Conservation (phyloP, 2,797 vertebrate species). For the Smutsia gigantea region DNA sequence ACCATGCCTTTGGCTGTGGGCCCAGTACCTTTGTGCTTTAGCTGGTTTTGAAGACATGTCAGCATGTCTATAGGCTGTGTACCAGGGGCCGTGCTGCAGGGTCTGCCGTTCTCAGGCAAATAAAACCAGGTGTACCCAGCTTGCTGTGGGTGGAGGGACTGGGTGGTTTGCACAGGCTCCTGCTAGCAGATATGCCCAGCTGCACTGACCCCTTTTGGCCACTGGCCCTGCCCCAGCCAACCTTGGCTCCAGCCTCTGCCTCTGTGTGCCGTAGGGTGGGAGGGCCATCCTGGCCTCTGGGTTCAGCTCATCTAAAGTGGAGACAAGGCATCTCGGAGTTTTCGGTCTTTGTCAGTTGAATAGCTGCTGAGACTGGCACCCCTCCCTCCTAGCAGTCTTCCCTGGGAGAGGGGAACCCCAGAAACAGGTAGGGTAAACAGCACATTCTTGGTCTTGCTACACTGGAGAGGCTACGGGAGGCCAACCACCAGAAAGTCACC, state of each 20-base stretch:
- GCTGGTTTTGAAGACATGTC: fast-evolving
- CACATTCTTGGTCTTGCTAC: neutral
- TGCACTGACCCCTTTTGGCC: neutral
- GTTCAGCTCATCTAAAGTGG: neutral
- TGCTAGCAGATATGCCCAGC: neutral
- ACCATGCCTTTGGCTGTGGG: neutral
- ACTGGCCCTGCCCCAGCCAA: neutral
- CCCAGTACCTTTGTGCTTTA: neutral
- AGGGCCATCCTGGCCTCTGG: neutral
- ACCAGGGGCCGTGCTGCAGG: fast-evolving
- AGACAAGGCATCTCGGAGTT: neutral
- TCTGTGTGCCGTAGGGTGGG: neutral
- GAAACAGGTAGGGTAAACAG: neutral
- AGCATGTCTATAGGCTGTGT: fast-evolving
- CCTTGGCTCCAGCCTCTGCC: neutral
- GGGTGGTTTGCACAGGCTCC: neutral
- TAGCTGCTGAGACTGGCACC: neutral
- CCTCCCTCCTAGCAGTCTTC: neutral
- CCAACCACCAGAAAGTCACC: too few species aligned
- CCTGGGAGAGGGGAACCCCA: neutral
- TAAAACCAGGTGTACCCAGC: neutral
- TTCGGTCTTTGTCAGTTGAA: neutral
- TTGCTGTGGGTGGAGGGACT: neutral
- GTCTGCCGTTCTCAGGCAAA: neutral
- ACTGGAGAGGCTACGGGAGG: neutral